A percentile compares a stretch with the other conserved stretches of the same genome.
These are phyloP conservation scores for Calcarius ornatus DNA, from an alignment of 2,113 vertebrate genomes.

Conservation along the genomic window DNA sequence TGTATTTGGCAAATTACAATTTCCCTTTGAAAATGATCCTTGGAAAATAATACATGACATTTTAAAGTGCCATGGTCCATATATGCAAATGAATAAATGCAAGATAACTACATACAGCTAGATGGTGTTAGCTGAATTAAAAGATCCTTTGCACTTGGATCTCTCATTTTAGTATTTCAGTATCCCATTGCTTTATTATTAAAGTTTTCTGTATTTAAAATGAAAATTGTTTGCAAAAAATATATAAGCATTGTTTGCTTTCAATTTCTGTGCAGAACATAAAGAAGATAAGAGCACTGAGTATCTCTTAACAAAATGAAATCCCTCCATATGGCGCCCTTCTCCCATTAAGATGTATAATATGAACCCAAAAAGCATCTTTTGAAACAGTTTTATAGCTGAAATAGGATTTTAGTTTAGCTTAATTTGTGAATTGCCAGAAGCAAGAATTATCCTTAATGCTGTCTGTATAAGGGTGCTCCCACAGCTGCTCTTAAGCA, in stretches of 20 bases:
- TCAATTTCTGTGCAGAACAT: background rate
- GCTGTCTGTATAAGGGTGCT: constrained; percentile 1
- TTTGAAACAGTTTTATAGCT: constrained; percentile 31
- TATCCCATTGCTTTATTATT: background rate
- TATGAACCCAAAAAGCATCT: constrained; percentile 28
- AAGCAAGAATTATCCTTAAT: constrained; percentile 48
- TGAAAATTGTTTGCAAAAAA: constrained; percentile 9
- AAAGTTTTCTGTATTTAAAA: constrained; percentile 46
- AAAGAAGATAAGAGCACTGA: background rate
- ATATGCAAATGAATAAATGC: background rate
- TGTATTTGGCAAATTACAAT: constrained; percentile 34
- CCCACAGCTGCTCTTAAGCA: constrained; percentile 28
- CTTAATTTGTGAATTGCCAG: constrained; percentile 58
- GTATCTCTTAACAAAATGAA: constrained; percentile 21
- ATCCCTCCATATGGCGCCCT: constrained; percentile 26
- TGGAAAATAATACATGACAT: constrained; percentile 3
- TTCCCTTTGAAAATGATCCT: constrained; percentile 33
- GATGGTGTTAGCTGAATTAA: background rate
- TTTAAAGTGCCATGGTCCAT: background rate
- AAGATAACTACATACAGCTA: background rate
- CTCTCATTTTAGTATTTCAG: background rate
- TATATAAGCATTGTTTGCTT: background rate
- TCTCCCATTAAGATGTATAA: constrained; percentile 26
- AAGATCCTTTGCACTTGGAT: background rate
- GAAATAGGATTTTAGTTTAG: constrained; percentile 42